phyloP scores from a whole-genome alignment of 2,888 invertebrate genomes.

The Drosophila colorata region DNA sequence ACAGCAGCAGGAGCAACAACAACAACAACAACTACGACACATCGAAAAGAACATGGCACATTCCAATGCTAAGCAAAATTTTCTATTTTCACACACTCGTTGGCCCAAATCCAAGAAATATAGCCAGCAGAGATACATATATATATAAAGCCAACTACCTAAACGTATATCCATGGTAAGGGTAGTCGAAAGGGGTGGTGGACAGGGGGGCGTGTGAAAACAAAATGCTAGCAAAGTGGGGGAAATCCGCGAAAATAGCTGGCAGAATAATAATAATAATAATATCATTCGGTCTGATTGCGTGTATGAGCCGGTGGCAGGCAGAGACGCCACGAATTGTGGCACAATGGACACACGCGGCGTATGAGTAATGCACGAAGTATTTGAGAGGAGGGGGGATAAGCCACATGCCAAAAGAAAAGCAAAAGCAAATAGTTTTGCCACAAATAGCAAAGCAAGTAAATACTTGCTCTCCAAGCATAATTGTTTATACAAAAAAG shows the following conservation, averaged over 20 bases:
- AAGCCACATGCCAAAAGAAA: slow-evolving; percentile 2
- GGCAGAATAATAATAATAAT: slow-evolving; percentile 41
- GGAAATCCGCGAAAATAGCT: slow-evolving; percentile 64
- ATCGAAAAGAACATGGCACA: slow-evolving; percentile 69
- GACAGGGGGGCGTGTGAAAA: slow-evolving; percentile 22
- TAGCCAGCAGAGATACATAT: slow-evolving; percentile 49
- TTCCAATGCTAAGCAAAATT: slow-evolving; percentile 74
- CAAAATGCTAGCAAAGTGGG: slow-evolving; percentile 39
- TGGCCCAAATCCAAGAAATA: slow-evolving; percentile 80
- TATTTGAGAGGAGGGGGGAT: slow-evolving; percentile 27
- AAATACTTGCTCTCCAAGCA: neutral
- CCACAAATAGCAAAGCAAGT: slow-evolving; percentile 8
- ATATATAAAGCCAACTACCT: slow-evolving; percentile 50
- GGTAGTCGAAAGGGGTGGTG: neutral
- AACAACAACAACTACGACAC: slow-evolving; percentile 44
- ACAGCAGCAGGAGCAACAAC: slow-evolving; percentile 26
- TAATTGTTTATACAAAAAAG: neutral
- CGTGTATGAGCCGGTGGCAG: slow-evolving; percentile 23
- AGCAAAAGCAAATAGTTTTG: slow-evolving; percentile 14
- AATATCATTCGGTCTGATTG: slow-evolving; percentile 42
- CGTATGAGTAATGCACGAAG: slow-evolving; percentile 61
- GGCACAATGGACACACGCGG: slow-evolving; percentile 43
- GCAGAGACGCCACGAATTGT: slow-evolving; percentile 25
- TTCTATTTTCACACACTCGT: slow-evolving; percentile 81
- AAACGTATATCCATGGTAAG: slow-evolving; percentile 23